Base-by-base conservation (phyloP, 2,113 vertebrate species). In the Mustelus asterias region DNA sequence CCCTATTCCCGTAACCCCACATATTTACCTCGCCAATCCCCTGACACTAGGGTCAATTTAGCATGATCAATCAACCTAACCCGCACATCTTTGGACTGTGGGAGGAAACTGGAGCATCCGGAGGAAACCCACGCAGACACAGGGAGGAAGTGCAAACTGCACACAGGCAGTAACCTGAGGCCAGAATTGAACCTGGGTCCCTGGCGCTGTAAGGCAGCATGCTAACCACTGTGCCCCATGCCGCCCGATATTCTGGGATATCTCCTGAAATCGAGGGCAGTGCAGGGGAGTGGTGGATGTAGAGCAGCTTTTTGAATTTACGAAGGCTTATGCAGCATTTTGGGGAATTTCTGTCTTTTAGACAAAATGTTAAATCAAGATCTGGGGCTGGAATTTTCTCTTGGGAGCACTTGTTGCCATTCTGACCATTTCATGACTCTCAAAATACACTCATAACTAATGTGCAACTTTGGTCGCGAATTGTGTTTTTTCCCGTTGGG, bases 271-370 rank as follows among this genome's bases (percentile, higher is more conserved):
- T 18, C n/a, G 18, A 16, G 4, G 10, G 3, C 33, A 37, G 13
- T 16, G n/a, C 0, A 5, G 80, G 2, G 37, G 14, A 18, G 14
- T 5, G n/a, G n/a, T 18, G 3, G 24, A 26, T 1, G 0, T 6
- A 72, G 70, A 29, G 70, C 7, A 26, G 24, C 70, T 76, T 0
- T 20, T 83, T 20, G 0, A 20, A 44, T 20, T 41, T 83, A 41
- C n/a, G 0, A 37, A 41, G 4, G 16, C 37, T 83, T 54, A 37
- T 20, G 80, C n/a, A 0, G 6, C 80, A 41, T 83, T 83, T 37
- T 83, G 20, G 37, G 14, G 80, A 83, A 37, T 14, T 41, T 14
- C 6, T 83, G n/a, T 20, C n/a, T 80, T 80, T 80, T 7, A 14
- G 78, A 41, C 2, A 16, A 41, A 33, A 83, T 41, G 16, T 41